phyloP scores from a whole-genome alignment of 1,140 invertebrate genomes.

The Armadillidium nasatum region DNA sequence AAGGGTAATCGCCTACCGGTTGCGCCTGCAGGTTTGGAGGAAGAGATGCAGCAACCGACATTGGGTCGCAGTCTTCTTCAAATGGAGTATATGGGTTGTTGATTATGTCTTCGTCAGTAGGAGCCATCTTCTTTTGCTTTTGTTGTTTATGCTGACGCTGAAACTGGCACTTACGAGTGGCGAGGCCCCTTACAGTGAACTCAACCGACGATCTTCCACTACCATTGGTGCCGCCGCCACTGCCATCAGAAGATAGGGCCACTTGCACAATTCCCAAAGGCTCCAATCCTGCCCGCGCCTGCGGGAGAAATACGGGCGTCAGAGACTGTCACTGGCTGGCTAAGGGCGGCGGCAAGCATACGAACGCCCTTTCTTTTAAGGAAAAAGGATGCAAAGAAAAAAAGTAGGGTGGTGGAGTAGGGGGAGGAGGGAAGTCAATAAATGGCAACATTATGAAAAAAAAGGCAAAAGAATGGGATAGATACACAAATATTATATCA shows the following conservation, averaged over 20 bases:
- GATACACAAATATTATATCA: too few species aligned
- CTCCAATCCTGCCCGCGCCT: background rate
- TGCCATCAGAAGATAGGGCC: background rate
- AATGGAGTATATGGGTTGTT: background rate
- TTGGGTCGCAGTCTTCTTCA: background rate
- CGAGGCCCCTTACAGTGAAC: too few species aligned
- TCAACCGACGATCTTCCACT: too few species aligned
- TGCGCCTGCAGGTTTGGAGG: background rate
- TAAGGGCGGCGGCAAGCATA: background rate
- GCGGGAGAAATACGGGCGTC: background rate
- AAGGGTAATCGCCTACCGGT: constrained; percentile 22
- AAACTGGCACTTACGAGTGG: too few species aligned
- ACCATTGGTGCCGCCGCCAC: background rate
- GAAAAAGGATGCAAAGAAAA: too few species aligned
- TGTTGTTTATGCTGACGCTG: too few species aligned
- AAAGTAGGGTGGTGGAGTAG: too few species aligned
- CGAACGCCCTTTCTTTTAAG: background rate
- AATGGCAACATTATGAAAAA: too few species aligned
- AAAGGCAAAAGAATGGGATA: too few species aligned
- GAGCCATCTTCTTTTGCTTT: too few species aligned
- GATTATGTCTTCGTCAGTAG: background rate
- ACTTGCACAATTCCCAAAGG: background rate
- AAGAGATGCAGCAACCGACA: background rate
- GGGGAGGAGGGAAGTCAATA: too few species aligned
- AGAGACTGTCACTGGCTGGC: background rate